Percentiles rank a stretch among this genome's conserved stretches.
These are phyloP conservation scores for Hedychridium roseum DNA, from an alignment of 2,888 invertebrate species.

Conservation along the genomic window DNA sequence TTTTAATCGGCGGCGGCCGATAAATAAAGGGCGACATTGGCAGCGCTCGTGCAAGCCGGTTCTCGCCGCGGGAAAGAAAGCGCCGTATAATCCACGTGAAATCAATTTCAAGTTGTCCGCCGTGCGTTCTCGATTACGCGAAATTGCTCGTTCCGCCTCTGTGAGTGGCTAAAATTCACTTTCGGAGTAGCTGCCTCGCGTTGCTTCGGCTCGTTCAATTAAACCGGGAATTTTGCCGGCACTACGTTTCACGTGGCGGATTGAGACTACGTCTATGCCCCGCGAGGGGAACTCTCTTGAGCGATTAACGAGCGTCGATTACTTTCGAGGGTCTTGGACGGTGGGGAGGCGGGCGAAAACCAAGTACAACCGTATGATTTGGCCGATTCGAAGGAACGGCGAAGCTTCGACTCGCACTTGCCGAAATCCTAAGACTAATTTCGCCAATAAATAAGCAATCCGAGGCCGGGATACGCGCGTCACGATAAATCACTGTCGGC, in stretches of 20 bases:
- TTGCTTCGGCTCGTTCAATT: slow-evolving; percentile 30
- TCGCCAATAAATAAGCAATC: slow-evolving; percentile 41
- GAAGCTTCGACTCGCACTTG: slow-evolving; percentile 2
- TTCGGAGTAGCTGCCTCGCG: slow-evolving; percentile 9
- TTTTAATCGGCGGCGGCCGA: too few species aligned
- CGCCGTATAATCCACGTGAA: slow-evolving; percentile 21
- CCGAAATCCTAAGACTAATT: slow-evolving; percentile 13
- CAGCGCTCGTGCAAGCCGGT: background rate
- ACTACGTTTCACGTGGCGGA: slow-evolving; percentile 20
- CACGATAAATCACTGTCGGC: slow-evolving; percentile 57
- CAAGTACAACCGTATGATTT: slow-evolving; percentile 12
- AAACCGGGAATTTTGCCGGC: slow-evolving; percentile 31
- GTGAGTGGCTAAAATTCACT: slow-evolving; percentile 23
- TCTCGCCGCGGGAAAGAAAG: background rate
- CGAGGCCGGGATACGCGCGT: slow-evolving; percentile 25
- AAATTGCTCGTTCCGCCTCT: slow-evolving; percentile 12
- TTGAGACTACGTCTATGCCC: slow-evolving; percentile 8
- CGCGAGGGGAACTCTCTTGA: too few species aligned
- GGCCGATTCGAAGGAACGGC: slow-evolving; percentile 2
- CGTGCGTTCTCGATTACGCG: slow-evolving; percentile 15
- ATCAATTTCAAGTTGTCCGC: slow-evolving; percentile 18
- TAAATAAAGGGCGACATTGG: background rate
- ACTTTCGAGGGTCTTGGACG: too few species aligned
- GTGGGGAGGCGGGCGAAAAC: too few species aligned
- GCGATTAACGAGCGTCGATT: too few species aligned